Conservation (phyloP, 2,888 invertebrate species). For the Dasysyrphus tricinctus region DNA sequence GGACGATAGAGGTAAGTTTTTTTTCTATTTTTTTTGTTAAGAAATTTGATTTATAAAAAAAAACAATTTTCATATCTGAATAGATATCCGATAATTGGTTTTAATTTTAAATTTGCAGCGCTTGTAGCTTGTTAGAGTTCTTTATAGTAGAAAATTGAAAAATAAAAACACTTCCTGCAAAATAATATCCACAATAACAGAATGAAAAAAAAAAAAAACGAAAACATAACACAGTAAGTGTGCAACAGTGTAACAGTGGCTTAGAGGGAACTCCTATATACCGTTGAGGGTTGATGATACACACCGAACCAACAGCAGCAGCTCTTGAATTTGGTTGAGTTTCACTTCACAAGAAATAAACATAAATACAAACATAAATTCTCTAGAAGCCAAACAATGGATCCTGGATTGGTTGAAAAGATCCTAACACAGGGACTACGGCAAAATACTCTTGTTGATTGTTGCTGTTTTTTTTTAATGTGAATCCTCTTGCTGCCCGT, state of each 20-base stretch:
- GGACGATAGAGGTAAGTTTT: conserved; percentile 70
- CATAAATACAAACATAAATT: neutral
- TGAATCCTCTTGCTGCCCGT: conserved; percentile 38
- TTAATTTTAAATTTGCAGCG: conserved; percentile 61
- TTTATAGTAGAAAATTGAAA: conserved; percentile 17
- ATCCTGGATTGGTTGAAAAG: conserved; percentile 6
- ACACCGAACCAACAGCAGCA: conserved; percentile 14
- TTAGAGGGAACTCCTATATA: neutral
- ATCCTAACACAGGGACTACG: conserved; percentile 20
- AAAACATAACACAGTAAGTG: neutral
- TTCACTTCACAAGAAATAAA: conserved; percentile 16
- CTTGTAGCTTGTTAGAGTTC: conserved; percentile 52
- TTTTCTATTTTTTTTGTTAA: neutral
- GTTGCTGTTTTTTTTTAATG: conserved; percentile 18
- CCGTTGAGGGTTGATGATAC: conserved; percentile 39
- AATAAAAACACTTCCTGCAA: neutral
- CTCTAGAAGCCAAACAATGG: conserved; percentile 50
- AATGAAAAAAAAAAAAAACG: neutral
- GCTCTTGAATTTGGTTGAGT: conserved; percentile 38
- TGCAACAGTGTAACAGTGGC: conserved; percentile 42
- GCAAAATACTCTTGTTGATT: conserved; percentile 36
- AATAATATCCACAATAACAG: neutral
- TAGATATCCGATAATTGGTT: conserved; percentile 43
- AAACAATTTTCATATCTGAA: conserved; percentile 27
- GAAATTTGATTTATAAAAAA: neutral